Conservation (phyloP, 2,888 invertebrate species). For the Patella ulyssiponensis region DNA sequence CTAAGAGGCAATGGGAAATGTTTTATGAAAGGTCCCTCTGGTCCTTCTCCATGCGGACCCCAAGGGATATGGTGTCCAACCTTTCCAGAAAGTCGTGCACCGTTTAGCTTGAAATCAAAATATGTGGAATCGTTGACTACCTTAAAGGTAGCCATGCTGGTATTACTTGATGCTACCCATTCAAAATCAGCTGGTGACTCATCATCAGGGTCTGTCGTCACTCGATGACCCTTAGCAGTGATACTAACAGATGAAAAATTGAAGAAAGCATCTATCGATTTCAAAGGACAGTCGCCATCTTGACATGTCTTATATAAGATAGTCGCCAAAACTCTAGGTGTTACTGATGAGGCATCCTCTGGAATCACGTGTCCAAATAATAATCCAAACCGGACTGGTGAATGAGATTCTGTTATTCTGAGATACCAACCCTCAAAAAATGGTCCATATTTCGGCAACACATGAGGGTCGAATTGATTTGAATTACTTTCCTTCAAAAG, state of each 20-base stretch:
- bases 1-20: conserved; percentile 54
- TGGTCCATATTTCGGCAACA: conserved; percentile 49
- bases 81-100: conserved; percentile 37
- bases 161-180: conserved; percentile 36
- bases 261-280: conserved; percentile 38
- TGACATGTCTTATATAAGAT: conserved; percentile 29
- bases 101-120: conserved; percentile 44
- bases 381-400: conserved; percentile 42
- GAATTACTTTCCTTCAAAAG: conserved; percentile 3
- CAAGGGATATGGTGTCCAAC: conserved; percentile 44
- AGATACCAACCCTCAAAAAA: conserved; percentile 62
- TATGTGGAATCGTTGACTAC: conserved; percentile 38
- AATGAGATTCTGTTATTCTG: conserved; percentile 45
- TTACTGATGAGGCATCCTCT: not conserved
- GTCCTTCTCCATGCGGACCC: conserved; percentile 51
- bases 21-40: conserved; percentile 51
- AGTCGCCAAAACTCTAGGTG: conserved; percentile 35
- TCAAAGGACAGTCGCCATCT: conserved; percentile 23
- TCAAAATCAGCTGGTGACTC: conserved; percentile 47
- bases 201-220: conserved; percentile 47
- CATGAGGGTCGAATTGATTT: conserved; percentile 55
- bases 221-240: conserved; percentile 45
- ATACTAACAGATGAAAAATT: conserved; percentile 34
- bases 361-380: conserved; percentile 54
- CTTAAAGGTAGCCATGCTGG: conserved; percentile 39